Conservation (phyloP, 2,797 vertebrate genomes). For the Dermochelys coriacea region DNA sequence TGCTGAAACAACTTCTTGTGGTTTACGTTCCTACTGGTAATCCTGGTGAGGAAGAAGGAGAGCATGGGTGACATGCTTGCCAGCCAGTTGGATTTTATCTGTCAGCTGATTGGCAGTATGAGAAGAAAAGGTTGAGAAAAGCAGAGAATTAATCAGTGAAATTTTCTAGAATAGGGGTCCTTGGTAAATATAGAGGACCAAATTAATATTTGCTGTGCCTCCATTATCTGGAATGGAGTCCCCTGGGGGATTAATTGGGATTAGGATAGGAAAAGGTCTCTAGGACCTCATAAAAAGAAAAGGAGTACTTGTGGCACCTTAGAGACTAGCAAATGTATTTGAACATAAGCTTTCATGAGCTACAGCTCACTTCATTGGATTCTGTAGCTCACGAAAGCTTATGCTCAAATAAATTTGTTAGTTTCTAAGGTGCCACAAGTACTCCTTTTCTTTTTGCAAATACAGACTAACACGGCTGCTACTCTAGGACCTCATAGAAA, state of each 20-base stretch:
- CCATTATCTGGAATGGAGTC: rapidly evolving
- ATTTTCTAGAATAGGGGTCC: background rate
- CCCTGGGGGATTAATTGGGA: rapidly evolving
- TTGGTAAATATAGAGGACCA: background rate
- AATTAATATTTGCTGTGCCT: background rate
- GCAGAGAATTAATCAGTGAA: background rate
- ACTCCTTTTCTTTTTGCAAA: no score
- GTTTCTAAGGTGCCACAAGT: no score
- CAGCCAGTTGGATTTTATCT: conserved; percentile 5
- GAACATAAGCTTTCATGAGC: no score
- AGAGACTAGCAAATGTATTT: no score
- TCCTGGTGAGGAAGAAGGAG: background rate
- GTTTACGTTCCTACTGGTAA: conserved; percentile 11
- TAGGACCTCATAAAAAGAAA: background rate
- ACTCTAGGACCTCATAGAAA: background rate
- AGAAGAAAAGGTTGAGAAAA: rapidly evolving
- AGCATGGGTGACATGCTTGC: background rate
- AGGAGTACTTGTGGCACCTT: no score
- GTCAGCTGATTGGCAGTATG: background rate
- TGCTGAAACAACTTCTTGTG: conserved; percentile 8
- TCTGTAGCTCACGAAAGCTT: no score
- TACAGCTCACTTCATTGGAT: no score
- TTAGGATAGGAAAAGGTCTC: background rate
- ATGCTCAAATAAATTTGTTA: no score
- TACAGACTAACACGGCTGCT: no score